Evolutionary conservation across 2,888 invertebrate genomes (phyloP).

Genomic region (Scaptomyza reducta): DNA sequence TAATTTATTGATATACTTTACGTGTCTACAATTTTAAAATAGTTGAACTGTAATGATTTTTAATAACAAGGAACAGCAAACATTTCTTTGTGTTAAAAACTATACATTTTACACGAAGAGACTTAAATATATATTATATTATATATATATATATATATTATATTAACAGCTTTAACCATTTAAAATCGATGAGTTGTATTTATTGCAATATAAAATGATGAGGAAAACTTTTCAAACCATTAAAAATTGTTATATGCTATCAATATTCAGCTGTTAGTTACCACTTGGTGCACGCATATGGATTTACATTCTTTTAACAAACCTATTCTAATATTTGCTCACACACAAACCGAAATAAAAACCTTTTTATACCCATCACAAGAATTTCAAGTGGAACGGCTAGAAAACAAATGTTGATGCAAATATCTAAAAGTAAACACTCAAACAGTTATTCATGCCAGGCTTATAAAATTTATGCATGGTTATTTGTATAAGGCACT

Average conservation of each 20-base stretch:
- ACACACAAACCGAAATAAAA: not conserved
- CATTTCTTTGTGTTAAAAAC: not conserved
- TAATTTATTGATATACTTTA: not conserved
- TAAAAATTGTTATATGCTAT: no score
- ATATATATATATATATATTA: no score
- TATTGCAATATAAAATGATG: no score
- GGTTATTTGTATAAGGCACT: conserved; percentile 63
- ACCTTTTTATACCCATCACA: conserved; percentile 11
- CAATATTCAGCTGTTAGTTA: no score
- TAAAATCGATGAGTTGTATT: no score
- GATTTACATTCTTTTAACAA: not conserved
- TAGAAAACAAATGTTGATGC: conserved; percentile 33
- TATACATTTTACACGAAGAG: no score
- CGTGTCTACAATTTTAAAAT: not conserved
- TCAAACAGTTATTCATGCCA: conserved; percentile 55
- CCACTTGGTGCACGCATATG: not conserved
- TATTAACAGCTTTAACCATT: no score
- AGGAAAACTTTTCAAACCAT: no score
- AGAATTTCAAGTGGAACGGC: conserved; percentile 20
- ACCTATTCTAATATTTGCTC: not conserved
- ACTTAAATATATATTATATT: no score
- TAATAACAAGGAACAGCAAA: not conserved
- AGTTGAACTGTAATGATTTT: not conserved
- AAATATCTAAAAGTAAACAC: conserved; percentile 58
- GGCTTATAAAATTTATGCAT: conserved; percentile 67